These are phyloP conservation scores for Ceratina japonica DNA, from an alignment of 1,140 invertebrate species.

Conservation along the genomic window DNA sequence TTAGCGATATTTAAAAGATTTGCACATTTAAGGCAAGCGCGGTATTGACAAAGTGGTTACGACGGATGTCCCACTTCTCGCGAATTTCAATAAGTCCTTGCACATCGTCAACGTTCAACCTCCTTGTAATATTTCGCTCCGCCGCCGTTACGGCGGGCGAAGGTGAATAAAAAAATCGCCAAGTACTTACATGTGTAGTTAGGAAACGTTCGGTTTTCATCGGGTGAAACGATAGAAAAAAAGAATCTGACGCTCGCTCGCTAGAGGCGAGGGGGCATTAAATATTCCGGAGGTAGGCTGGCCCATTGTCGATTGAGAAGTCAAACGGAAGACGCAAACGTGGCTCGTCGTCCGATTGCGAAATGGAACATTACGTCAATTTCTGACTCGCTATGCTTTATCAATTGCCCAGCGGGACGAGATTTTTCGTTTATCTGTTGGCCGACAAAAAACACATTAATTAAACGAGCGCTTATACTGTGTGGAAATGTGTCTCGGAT, in stretches of 20 bases:
- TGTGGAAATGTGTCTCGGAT: neutral
- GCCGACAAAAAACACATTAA: neutral
- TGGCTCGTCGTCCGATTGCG: conserved; percentile 31
- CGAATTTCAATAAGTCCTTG: neutral
- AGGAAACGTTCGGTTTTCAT: neutral
- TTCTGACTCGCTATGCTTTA: neutral
- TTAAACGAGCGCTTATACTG: neutral
- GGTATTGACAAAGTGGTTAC: conserved; percentile 16
- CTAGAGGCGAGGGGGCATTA: neutral
- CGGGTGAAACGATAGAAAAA: neutral
- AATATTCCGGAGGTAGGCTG: conserved; percentile 39
- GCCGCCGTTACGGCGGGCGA: no score
- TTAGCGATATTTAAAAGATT: conserved; percentile 5
- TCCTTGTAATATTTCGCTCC: neutral
- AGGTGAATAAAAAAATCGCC: neutral
- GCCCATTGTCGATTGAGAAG: conserved; percentile 40
- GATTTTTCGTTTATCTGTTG: neutral
- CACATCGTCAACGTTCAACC: neutral
- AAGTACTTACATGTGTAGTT: neutral
- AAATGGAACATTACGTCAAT: conserved; percentile 22
- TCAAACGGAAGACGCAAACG: conserved; percentile 47
- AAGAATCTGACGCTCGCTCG: neutral
- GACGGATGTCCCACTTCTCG: neutral
- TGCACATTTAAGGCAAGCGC: neutral
- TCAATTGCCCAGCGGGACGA: neutral